Percentiles rank a stretch among this genome's conserved stretches.
These are phyloP conservation scores for Actenoides lindsayi DNA, from an alignment of 2,113 vertebrate species.

Conservation along the genomic window DNA sequence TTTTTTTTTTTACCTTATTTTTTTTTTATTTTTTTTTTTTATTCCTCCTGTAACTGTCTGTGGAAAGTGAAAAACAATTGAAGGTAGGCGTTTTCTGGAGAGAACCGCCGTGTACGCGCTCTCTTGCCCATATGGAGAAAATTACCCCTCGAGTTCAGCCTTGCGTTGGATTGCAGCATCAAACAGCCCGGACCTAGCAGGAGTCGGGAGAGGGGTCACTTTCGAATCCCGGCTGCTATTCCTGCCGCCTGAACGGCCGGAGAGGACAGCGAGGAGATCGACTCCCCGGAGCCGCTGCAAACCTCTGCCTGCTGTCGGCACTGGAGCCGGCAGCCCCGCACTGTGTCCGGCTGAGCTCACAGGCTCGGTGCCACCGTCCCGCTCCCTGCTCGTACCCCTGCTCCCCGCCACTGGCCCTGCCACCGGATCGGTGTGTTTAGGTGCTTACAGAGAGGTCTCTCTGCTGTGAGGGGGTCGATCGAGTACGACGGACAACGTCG, in stretches of 20 bases:
- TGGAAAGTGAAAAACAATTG: not conserved
- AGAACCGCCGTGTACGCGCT: not conserved
- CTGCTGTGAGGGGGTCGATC: not conserved
- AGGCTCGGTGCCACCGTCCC: not conserved
- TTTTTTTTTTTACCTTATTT: not conserved
- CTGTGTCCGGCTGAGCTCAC: not conserved
- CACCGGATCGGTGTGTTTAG: fast-evolving
- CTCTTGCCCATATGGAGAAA: constrained; percentile 41
- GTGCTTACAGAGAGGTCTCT: not conserved
- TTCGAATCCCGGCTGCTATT: not conserved
- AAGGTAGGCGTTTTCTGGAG: not conserved
- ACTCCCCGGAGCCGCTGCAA: not conserved
- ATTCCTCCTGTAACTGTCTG: not conserved
- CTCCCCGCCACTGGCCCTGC: not conserved
- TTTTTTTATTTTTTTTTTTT: not conserved
- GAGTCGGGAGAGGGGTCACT: not conserved
- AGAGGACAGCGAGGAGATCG: not conserved
- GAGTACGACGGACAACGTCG: fast-evolving
- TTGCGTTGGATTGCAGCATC: not conserved
- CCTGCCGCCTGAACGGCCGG: not conserved
- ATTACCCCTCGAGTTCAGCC: constrained; percentile 32
- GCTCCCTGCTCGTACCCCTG: fast-evolving
- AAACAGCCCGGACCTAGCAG: not conserved
- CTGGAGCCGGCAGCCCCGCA: not conserved
- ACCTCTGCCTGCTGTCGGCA: not conserved